Evolutionary conservation across 2,113 vertebrate species (phyloP).

Genomic region (Verasper variegatus): DNA sequence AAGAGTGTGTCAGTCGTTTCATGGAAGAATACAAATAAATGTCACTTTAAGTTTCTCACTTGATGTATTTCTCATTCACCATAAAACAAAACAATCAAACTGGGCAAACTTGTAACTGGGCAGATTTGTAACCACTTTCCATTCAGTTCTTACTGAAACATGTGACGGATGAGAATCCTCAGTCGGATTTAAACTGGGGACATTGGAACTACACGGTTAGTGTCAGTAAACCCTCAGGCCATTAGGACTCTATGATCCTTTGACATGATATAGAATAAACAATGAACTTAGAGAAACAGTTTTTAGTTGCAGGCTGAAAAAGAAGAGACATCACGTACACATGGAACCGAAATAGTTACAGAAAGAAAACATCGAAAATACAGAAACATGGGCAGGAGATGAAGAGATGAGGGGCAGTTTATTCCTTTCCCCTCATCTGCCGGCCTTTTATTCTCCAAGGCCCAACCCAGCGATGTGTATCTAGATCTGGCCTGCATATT

Average conservation of each 20-base stretch:
- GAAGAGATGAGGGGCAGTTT: slow-evolving; percentile 67
- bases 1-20: too few relatives aligned
- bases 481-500: slow-evolving; percentile 65
- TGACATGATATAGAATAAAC: not conserved
- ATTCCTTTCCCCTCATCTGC: slow-evolving; percentile 59
- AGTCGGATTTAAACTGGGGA: not conserved
- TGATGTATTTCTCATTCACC: too few relatives aligned
- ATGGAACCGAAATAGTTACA: slow-evolving; percentile 35
- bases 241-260: not conserved
- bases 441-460: slow-evolving; percentile 62
- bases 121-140: not conserved
- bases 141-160: not conserved
- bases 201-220: not conserved
- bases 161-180: not conserved
- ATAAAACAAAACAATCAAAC: too few relatives aligned
- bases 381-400: slow-evolving; percentile 46
- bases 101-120: too few relatives aligned
- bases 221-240: not conserved
- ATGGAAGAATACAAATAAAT: too few relatives aligned
- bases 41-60: too few relatives aligned
- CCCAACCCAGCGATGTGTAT: slow-evolving; percentile 63
- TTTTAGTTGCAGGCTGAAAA: not conserved
- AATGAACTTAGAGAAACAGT: not conserved
- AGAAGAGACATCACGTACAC: not conserved
- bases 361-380: slow-evolving; percentile 4